phyloP scores from a whole-genome alignment of 2,888 invertebrate species.

The Reticulitermes lucifugus region DNA sequence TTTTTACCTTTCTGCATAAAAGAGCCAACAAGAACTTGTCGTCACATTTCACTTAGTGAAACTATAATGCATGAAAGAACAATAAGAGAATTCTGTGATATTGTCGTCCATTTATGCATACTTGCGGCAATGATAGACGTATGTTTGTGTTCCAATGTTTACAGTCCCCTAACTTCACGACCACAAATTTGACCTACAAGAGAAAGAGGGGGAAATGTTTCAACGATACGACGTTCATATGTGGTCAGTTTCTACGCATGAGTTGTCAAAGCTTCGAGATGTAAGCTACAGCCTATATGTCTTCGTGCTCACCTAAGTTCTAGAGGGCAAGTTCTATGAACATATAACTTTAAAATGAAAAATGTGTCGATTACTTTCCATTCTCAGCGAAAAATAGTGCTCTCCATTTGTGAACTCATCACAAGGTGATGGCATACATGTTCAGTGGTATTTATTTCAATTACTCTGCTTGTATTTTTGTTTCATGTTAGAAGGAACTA shows the following conservation, averaged over 20 bases:
- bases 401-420: not conserved
- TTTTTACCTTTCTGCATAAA: not conserved
- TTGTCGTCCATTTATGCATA: conserved; percentile 25
- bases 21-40: not conserved
- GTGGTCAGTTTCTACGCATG: conserved; percentile 33
- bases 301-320: conserved; percentile 32
- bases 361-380: not conserved
- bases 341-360: conserved; percentile 16
- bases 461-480: not conserved
- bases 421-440: not conserved
- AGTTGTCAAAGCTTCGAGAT: conserved; percentile 40
- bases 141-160: conserved; percentile 49
- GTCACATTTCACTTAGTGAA: not conserved
- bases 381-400: conserved; percentile 14
- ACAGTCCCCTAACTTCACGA: conserved; percentile 48
- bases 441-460: not conserved
- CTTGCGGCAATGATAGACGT: conserved; percentile 35
- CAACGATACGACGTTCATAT: conserved; percentile 30
- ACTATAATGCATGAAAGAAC: conserved; percentile 7
- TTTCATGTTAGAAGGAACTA: not conserved
- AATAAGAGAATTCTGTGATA: not conserved
- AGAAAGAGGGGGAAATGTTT: conserved; percentile 42
- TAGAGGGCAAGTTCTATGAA: conserved; percentile 16
- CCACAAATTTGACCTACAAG: conserved; percentile 48
- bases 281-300: conserved; percentile 18